Base-by-base conservation (phyloP, 2,113 vertebrate species). In the Panthera uncia region DNA sequence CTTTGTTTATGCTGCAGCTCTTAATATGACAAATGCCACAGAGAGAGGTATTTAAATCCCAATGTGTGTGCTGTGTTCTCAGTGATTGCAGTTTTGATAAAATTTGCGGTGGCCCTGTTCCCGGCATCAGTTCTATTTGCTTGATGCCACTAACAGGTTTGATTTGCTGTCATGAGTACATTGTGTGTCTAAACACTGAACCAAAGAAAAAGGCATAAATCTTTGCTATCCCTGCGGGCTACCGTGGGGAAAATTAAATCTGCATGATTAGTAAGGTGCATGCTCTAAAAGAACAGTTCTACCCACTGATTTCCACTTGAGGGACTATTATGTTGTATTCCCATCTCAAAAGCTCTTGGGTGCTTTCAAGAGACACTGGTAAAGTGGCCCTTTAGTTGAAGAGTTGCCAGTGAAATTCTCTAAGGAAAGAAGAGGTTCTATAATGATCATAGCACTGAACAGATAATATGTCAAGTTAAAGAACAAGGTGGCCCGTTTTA, bases 21-120 rank as follows among this genome's bases (percentile, higher is more conserved):
- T 98, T 98, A 98, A 98, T 66, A 94, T 98, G 98, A 98, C 92
- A 96, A 65, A 98, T 93, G 91, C 97, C 83, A 50, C 90, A 98
- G 97, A 98, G 85, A 95, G 97, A 98, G 93, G 97, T 98, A 98
- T 98, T 98, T 98, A 38, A 0, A 50, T 23, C 88, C 90, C 89
- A 86, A 0, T 0, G 98, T 97, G 98, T 97, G 98, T 98, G 98
- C 87, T 94, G 97, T 98, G 98, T 50, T 76, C 73, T 93, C 89
- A 55, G 18, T 86, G 97, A 84, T 90, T 97, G 90, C 91, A 96
- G 45, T 86, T 91, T 97, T 63, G 15, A 91, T 97, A 88, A 79
- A 78, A 91, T 97, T 98, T 98, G 95, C 92, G 71, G 89, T 97
- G 97, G 73, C 79, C 95, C 89, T 25, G 5, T 98, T 97, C 52